Evolutionary conservation across 2,888 invertebrate species (phyloP).

Genomic region (Myopa tessellatipennis): DNA sequence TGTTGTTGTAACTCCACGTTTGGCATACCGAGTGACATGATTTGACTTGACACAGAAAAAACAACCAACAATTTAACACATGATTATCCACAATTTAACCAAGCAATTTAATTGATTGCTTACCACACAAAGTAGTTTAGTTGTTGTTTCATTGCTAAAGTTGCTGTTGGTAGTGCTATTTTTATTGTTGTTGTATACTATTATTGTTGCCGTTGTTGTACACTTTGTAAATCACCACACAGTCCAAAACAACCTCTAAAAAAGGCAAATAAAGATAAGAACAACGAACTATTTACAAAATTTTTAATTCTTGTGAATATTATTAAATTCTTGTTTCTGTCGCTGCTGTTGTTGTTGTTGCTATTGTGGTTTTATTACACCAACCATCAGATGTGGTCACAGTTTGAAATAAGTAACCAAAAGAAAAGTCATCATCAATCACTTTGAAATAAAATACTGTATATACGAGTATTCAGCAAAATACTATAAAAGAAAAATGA

Average conservation of each 20-base stretch:
- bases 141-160: not conserved
- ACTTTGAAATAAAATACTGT: no score
- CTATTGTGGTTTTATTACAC: not conserved
- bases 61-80: not conserved
- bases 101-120: slow-evolving; percentile 17
- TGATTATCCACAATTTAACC: not conserved
- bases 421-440: no score
- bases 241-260: not conserved
- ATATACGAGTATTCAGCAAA: no score
- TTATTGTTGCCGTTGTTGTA: not conserved
- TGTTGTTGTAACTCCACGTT: not conserved
- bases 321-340: not conserved
- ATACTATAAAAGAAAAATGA: no score
- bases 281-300: not conserved
- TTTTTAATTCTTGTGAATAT: not conserved
- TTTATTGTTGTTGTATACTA: not conserved
- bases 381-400: not conserved
- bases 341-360: not conserved
- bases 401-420: not conserved
- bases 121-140: not conserved
- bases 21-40: slow-evolving; percentile 27
- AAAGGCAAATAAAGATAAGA: not conserved
- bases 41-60: slow-evolving; percentile 10
- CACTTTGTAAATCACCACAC: not conserved
- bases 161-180: not conserved